A percentile compares a stretch with the other conserved stretches of the same genome.
Conservation (phyloP, 2,888 invertebrate genomes). For the Sipunculus nudus region DNA sequence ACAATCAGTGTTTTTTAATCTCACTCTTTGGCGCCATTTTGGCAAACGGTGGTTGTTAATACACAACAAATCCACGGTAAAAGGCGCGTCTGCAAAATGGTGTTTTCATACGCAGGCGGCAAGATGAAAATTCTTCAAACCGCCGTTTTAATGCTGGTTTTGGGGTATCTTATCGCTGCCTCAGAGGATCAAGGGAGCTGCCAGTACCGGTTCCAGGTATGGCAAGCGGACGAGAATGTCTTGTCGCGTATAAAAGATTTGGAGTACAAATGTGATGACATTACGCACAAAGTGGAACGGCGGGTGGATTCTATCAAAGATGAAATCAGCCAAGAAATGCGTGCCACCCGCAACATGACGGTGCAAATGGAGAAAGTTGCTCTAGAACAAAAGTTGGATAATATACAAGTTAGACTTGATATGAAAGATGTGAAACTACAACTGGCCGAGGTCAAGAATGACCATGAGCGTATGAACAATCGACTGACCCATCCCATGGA, state of each 20-base stretch:
- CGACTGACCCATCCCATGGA: conserved; percentile 40
- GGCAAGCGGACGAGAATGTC: conserved; percentile 59
- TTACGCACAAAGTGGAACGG: conserved; percentile 9
- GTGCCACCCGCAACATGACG: conserved; percentile 24
- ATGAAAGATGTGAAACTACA: conserved; percentile 22
- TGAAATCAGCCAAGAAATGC: conserved; percentile 21
- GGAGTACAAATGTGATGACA: conserved; percentile 40
- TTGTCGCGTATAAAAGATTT: conserved; percentile 45
- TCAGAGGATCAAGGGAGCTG: conserved; percentile 24
- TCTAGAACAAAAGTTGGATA: conserved; percentile 26
- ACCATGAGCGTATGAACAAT: conserved; percentile 20
- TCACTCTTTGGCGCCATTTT: no score
- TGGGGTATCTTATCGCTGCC: no score
- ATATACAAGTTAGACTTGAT: conserved; percentile 25
- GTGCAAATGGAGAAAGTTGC: conserved; percentile 27
- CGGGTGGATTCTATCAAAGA: neutral
- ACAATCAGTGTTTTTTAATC: no score
- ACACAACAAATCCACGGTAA: no score
- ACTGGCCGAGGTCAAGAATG: conserved; percentile 42
- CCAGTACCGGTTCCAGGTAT: conserved; percentile 53
- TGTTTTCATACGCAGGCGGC: no score
- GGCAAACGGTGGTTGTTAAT: no score
- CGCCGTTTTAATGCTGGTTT: no score
- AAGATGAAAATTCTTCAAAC: no score
- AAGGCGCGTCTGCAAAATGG: no score